Evolutionary conservation across 2,797 vertebrate genomes (phyloP), one percentile per base, ranked within the genome.

Genomic region (Nyctalus aviator): DNA sequence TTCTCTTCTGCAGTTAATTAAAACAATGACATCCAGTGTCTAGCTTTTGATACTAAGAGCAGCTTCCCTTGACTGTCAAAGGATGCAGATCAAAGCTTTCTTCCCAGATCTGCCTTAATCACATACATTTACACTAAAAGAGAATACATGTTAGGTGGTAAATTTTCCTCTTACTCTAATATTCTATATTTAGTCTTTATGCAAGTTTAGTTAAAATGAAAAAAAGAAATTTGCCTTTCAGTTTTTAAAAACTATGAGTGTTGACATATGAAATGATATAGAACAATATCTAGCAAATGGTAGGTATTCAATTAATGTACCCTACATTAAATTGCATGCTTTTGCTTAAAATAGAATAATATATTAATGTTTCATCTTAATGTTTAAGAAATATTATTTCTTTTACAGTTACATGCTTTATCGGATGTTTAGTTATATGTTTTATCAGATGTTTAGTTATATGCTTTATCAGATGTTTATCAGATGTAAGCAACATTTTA

Each of bases 341-440:
- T 95, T 91, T 81, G 20, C 55, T 82, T 48, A 48, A 46, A 64
- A 75, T 57, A 41, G 53, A 57, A 78, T 57, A 73, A 35, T 7
- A 69, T 18, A 79, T 66, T 90, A 55, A 62, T 32, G 15, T 37
- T 78, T 95, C 21, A 79, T 87, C 91, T 96, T 97, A 90, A 83
- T 84, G 94, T 90, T 53, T 96, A 92, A 95, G 71, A 96, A 97
- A 94, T 88, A 46, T 2, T 66, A 71, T 95, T 93, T 95, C 48
- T 55, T 87, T 96, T 75, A 68, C 73, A 59, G 17, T 82, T 15
- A 21, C 89, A 21, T 79, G 27, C 35, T 81, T 44, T 90, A 95
- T 94, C 88, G 89, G 88, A 97, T 94, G 79, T 5, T 2, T 44
- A 96, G 75, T 81, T 14, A 25, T 90, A 13, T 79, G 27, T 32